phyloP scores from a whole-genome alignment of 2,797 vertebrate species.

The Salarias fasciatus region DNA sequence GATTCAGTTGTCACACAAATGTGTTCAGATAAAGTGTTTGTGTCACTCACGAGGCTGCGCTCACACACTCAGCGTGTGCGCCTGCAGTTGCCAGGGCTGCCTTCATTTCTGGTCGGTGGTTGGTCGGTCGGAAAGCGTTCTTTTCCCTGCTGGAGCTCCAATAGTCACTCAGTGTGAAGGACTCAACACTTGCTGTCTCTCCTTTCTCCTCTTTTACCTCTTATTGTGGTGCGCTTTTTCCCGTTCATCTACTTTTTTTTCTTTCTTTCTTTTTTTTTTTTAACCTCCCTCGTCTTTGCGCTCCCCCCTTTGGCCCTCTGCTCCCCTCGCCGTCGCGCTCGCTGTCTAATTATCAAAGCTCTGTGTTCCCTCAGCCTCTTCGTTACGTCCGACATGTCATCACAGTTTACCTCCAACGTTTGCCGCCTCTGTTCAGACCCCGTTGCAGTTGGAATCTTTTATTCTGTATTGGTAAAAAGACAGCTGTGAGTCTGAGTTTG shows the following conservation, averaged over 20 bases:
- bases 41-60: conserved; percentile 29
- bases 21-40: conserved; percentile 30
- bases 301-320: conserved; percentile 9
- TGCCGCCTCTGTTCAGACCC: conserved; percentile 44
- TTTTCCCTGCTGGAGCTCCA: conserved; percentile 55
- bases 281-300: background rate
- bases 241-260: conserved; percentile 17
- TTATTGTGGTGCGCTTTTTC: conserved; percentile 46
- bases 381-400: conserved; percentile 71
- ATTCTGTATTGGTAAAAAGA: conserved; percentile 41
- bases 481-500: background rate
- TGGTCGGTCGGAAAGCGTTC: conserved; percentile 43
- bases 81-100: conserved; percentile 35
- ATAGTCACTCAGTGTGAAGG: conserved; percentile 47
- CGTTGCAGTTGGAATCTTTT: conserved; percentile 51
- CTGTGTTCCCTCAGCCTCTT: conserved; percentile 66
- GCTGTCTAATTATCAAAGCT: conserved; percentile 68
- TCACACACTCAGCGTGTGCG: conserved; percentile 25
- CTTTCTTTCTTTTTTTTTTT: no score
- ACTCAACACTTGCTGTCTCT: conserved; percentile 34
- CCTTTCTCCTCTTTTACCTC: conserved; percentile 22
- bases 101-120: conserved; percentile 42
- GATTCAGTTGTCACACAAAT: conserved; percentile 16
- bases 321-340: conserved; percentile 51
- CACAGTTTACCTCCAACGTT: conserved; percentile 68